A percentile compares a stretch with the other conserved stretches of the same genome.
Evolutionary conservation across 2,113 vertebrate species (phyloP).

Genomic region (Aptenodytes patagonicus): DNA sequence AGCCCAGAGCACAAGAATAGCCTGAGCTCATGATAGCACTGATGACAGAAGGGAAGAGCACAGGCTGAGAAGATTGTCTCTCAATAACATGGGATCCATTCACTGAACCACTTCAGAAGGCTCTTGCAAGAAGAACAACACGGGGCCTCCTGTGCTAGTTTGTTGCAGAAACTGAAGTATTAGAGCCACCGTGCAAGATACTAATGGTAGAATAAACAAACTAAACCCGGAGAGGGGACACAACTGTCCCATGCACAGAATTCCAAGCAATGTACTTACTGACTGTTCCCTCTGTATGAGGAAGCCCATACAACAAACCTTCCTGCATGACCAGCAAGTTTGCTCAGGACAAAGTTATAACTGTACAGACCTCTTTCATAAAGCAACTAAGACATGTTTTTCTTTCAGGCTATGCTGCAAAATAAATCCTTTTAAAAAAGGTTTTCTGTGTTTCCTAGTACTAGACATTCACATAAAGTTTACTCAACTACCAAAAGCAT

Average conservation of each 20-base stretch:
- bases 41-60: background rate
- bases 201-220: background rate
- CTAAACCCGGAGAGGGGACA: background rate
- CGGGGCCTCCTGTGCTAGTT: background rate
- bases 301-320: background rate
- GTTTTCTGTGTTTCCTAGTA: background rate
- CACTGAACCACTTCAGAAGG: background rate
- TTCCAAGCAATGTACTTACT: background rate
- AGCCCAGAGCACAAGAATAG: background rate
- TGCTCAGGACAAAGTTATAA: background rate
- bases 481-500: background rate
- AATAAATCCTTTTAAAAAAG: background rate
- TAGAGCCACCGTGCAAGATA: background rate
- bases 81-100: background rate
- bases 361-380: background rate
- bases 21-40: background rate
- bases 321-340: background rate
- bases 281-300: background rate
- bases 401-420: background rate
- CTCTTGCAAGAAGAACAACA: background rate
- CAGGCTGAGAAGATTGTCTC: background rate
- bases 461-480: background rate
- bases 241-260: background rate
- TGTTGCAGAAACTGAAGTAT: background rate
- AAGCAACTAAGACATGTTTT: background rate